phyloP scores from a whole-genome alignment of 2,888 invertebrate species.

The Bugula neritina region DNA sequence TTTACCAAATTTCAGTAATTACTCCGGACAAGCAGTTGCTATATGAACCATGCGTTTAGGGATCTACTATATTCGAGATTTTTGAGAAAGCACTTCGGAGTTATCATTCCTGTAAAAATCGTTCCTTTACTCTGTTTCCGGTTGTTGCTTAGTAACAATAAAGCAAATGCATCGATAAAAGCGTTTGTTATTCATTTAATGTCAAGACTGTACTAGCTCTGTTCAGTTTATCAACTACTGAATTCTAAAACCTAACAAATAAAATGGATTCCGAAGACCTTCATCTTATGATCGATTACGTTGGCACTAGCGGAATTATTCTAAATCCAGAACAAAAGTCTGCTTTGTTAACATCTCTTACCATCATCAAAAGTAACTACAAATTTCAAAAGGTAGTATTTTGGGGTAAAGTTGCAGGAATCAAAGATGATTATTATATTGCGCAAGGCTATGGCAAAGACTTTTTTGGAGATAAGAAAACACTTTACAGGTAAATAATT shows the following conservation, averaged over 20 bases:
- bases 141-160: not conserved
- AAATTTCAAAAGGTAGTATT: conserved; percentile 75
- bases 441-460: conserved; percentile 73
- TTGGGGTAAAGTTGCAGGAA: conserved; percentile 77
- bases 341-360: conserved; percentile 68
- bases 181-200: not conserved
- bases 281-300: conserved; percentile 57
- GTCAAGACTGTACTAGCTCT: not conserved
- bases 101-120: no score
- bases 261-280: conserved; percentile 60
- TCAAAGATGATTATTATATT: conserved; percentile 73
- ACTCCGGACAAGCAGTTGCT: no score
- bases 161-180: not conserved
- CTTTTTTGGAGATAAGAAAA: conserved; percentile 66
- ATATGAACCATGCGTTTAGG: no score
- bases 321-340: conserved; percentile 67
- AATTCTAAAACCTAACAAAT: no score
- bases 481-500: conserved; percentile 70
- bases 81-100: no score
- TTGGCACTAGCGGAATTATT: conserved; percentile 64
- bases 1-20: no score
- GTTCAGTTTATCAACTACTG: no score
- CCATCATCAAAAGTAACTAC: conserved; percentile 74
- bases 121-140: no score
- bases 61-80: no score